Evolutionary conservation across 2,888 invertebrate genomes (phyloP).

Genomic region (Amphipyra tragopoginis): DNA sequence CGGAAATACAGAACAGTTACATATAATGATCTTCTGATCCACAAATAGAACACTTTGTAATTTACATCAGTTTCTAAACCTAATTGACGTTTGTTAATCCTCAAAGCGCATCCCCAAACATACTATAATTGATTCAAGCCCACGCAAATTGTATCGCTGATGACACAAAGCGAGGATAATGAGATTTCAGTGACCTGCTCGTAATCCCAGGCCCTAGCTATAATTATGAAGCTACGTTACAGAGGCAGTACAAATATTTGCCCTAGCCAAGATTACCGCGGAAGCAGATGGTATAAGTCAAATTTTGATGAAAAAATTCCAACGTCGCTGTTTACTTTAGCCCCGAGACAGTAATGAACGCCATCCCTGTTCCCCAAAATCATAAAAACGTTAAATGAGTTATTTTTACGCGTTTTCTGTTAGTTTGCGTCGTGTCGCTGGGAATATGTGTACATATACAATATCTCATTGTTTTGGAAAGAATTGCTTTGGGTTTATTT

Average conservation of each 20-base stretch:
- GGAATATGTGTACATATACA: constrained; percentile 26
- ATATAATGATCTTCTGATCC: constrained; percentile 4
- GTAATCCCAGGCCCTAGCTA: constrained; percentile 36
- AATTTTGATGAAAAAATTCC: constrained; percentile 85
- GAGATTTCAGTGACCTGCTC: constrained; percentile 57
- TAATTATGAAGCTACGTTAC: constrained; percentile 69
- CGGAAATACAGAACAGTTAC: constrained; percentile 7
- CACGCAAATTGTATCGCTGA: constrained; percentile 48
- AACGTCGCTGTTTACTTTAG: constrained; percentile 72
- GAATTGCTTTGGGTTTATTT: constrained; percentile 26
- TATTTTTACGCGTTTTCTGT: constrained; percentile 65
- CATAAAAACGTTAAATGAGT: constrained; percentile 65
- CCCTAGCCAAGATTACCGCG: constrained; percentile 72
- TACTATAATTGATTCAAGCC: constrained; percentile 45
- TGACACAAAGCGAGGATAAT: constrained; percentile 55
- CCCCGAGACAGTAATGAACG: constrained; percentile 72
- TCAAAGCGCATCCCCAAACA: constrained; percentile 39
- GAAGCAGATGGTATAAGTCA: constrained; percentile 83
- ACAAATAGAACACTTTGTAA: constrained; percentile 21
- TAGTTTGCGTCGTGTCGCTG: constrained; percentile 48
- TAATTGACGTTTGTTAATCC: constrained; percentile 33
- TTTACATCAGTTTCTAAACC: constrained; percentile 35
- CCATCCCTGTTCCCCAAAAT: constrained; percentile 65
- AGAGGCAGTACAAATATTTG: constrained; percentile 78
- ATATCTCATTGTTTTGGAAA: constrained; percentile 29